Percentiles rank a stretch among this genome's conserved stretches.
These are phyloP conservation scores for Leucania comma DNA, from an alignment of 2,888 invertebrate species.

Conservation along the genomic window DNA sequence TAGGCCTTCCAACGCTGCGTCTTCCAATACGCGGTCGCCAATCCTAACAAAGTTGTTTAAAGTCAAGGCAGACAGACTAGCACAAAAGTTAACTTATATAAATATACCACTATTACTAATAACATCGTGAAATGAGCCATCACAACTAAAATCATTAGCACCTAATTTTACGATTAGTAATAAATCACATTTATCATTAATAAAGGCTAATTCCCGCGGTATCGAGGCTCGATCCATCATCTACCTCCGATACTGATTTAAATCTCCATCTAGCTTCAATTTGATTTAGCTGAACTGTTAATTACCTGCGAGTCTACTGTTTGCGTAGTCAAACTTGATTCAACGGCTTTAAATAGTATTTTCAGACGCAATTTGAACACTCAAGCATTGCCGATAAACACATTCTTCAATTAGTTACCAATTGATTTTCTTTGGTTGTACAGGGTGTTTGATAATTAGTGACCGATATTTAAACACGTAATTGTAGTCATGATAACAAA, in stretches of 20 bases:
- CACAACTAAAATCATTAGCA: constrained; percentile 42
- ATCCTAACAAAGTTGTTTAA: too few species aligned
- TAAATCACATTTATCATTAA: constrained; percentile 73
- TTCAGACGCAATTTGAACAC: constrained; percentile 13
- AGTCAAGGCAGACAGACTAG: too few species aligned
- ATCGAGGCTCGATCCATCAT: constrained; percentile 66
- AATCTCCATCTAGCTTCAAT: constrained; percentile 62
- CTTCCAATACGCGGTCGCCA: too few species aligned
- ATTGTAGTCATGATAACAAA: too few species aligned
- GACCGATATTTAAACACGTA: too few species aligned
- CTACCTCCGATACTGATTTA: constrained; percentile 52
- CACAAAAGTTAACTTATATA: too few species aligned
- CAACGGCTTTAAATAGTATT: constrained; percentile 33
- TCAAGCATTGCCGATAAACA: background rate
- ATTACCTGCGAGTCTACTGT: constrained; percentile 58
- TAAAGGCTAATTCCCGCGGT: constrained; percentile 69
- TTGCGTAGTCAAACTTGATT: constrained; percentile 48
- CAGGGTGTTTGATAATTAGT: too few species aligned
- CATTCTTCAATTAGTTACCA: background rate
- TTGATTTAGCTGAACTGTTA: constrained; percentile 55
- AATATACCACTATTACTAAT: background rate
- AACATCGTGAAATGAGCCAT: constrained; percentile 3
- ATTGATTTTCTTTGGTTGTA: background rate
- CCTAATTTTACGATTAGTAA: constrained; percentile 70
- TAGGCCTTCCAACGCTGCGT: too few species aligned